Percentiles rank a stretch among this genome's conserved stretches.
Evolutionary conservation across 1,140 invertebrate genomes (phyloP).

Genomic region (Maniola jurtina): DNA sequence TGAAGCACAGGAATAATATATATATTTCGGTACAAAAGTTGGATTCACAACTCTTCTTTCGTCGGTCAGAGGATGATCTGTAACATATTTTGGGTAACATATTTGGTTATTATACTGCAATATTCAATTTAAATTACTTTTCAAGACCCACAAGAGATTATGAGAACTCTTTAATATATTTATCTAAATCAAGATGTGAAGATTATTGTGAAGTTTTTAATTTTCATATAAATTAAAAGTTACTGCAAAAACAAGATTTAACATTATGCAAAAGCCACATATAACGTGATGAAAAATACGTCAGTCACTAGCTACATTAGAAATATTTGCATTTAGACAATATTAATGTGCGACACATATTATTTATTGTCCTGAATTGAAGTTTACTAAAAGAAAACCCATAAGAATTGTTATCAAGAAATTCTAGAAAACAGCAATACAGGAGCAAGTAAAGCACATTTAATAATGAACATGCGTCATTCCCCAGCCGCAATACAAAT

Average conservation of each 20-base stretch:
- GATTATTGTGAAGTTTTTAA: background rate
- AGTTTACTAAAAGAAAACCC: conserved; percentile 30
- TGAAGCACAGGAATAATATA: conserved; percentile 13
- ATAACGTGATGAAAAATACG: conserved; percentile 26
- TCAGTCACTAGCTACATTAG: conserved; percentile 6
- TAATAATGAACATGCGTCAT: conserved; percentile 69
- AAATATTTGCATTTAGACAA: conserved; percentile 1
- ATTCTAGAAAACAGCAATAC: conserved; percentile 46
- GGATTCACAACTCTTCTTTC: conserved; percentile 42
- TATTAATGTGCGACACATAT: conserved; percentile 8
- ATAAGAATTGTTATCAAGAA: background rate
- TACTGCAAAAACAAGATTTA: background rate
- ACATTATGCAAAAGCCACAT: conserved; percentile 27
- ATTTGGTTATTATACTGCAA: conserved; percentile 30
- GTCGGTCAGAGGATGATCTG: conserved; percentile 55
- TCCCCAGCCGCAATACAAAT: conserved; percentile 75
- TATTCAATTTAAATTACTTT: background rate
- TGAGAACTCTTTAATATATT: background rate
- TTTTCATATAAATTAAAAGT: background rate
- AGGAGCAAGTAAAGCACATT: conserved; percentile 35
- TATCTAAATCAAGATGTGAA: background rate
- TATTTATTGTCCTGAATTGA: conserved; percentile 39
- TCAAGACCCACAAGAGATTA: background rate
- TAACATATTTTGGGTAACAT: conserved; percentile 48
- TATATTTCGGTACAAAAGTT: conserved; percentile 23